These are phyloP conservation scores for Lipophrys pholis DNA, from an alignment of 2,113 vertebrate species.

Conservation along the genomic window DNA sequence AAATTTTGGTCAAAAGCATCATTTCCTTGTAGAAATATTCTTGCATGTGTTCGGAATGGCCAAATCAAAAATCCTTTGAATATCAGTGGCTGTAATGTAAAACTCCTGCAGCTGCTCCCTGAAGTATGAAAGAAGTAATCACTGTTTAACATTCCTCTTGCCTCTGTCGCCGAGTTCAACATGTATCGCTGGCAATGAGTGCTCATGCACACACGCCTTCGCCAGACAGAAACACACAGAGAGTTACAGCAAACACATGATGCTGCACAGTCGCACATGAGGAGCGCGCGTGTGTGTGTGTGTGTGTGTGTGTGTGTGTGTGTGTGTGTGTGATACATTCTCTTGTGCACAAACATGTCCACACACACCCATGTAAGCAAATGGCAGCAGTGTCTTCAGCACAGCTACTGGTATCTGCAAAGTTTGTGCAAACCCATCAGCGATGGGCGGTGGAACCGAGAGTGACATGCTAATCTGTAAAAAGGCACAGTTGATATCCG, in stretches of 20 bases:
- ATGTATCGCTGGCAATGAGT: conserved; percentile 30
- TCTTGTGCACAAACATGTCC: background rate
- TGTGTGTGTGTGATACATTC: no score
- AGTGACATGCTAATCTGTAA: conserved; percentile 49
- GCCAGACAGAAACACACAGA: conserved; percentile 39
- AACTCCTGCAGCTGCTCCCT: conserved; percentile 35
- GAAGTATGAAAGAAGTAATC: conserved; percentile 54
- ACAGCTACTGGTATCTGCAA: conserved; percentile 19
- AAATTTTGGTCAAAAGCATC: background rate
- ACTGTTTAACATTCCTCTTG: conserved; percentile 40
- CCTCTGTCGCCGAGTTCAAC: conserved; percentile 44
- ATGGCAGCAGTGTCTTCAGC: conserved; percentile 6
- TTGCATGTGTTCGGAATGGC: background rate
- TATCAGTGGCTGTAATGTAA: conserved; percentile 36
- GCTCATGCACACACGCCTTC: conserved; percentile 39
- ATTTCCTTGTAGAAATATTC: conserved; percentile 17
- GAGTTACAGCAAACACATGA: conserved; percentile 26
- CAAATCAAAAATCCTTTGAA: no score
- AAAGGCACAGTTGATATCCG: conserved; percentile 49
- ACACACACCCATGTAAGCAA: conserved; percentile 6
- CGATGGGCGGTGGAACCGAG: conserved; percentile 29
- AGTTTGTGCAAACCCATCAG: conserved; percentile 23
- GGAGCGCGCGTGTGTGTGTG: background rate
- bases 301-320: no score
- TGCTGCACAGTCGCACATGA: conserved; percentile 3